phyloP scores from a whole-genome alignment of 2,888 invertebrate species.

The Ophion ventricosus region DNA sequence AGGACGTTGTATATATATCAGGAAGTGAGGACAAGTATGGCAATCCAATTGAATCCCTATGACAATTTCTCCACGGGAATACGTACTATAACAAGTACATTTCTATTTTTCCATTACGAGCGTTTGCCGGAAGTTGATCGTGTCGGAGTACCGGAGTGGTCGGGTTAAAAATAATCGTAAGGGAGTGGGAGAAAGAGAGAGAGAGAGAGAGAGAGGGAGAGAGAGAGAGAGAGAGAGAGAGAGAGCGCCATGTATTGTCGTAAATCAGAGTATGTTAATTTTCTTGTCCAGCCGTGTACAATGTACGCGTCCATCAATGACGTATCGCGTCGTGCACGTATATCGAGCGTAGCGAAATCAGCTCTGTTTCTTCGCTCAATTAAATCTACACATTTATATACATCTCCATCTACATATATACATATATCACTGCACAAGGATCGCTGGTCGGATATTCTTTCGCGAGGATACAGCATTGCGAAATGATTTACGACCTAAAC shows the following conservation, averaged over 20 bases:
- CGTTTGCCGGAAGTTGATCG: slow-evolving; percentile 47
- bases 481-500: slow-evolving; percentile 47
- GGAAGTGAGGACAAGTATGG: too few relatives aligned
- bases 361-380: slow-evolving; percentile 33
- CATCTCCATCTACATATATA: neutral
- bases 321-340: neutral
- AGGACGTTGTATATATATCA: too few relatives aligned
- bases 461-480: slow-evolving; percentile 8
- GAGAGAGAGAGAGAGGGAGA: too few relatives aligned
- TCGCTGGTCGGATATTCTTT: slow-evolving; percentile 18
- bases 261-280: slow-evolving; percentile 33
- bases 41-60: too few relatives aligned
- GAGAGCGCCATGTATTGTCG: too few relatives aligned
- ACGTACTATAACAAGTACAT: neutral
- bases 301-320: neutral
- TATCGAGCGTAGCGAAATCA: neutral
- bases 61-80: too few relatives aligned
- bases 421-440: neutral
- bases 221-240: too few relatives aligned
- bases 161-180: neutral
- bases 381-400: slow-evolving; percentile 10
- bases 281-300: neutral
- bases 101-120: neutral
- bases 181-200: too few relatives aligned
- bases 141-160: neutral